A percentile compares a stretch with the other conserved stretches of the same genome.
Conservation (phyloP, 2,888 invertebrate species). For the Loripinus fragilis region DNA sequence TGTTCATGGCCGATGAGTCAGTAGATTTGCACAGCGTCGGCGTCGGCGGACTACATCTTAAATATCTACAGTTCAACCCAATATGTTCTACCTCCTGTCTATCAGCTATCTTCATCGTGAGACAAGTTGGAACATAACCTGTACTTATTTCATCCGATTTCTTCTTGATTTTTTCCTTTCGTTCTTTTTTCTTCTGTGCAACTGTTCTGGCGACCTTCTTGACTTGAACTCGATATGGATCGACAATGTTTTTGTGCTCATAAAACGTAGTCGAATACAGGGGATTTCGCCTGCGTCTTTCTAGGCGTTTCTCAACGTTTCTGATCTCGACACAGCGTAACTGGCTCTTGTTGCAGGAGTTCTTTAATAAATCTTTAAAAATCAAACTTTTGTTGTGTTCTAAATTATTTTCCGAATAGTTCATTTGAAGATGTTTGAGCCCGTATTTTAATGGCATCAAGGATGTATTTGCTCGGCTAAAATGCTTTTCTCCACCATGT, state of each 20-base stretch:
- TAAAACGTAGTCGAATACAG: constrained; percentile 63
- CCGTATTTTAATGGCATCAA: constrained; percentile 63
- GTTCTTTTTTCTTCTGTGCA: constrained; percentile 68
- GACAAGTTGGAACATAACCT: constrained; percentile 66
- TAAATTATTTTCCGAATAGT: constrained; percentile 72
- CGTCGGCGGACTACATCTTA: constrained; percentile 42
- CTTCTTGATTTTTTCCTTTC: constrained; percentile 68
- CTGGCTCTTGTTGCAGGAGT: constrained; percentile 61
- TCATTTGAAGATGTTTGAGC: constrained; percentile 65
- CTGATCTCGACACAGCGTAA: constrained; percentile 60
- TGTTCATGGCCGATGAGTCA: background rate
- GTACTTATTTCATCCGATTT: constrained; percentile 67
- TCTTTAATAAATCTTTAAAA: constrained; percentile 69
- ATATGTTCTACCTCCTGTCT: constrained; percentile 65
- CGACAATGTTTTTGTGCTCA: constrained; percentile 57
- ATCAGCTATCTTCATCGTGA: constrained; percentile 58
- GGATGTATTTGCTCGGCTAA: constrained; percentile 65
- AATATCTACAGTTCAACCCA: constrained; percentile 61
- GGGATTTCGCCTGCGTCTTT: constrained; percentile 61
- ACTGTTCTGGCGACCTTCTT: constrained; percentile 62
- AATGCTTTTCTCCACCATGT: constrained; percentile 64
- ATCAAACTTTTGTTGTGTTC: constrained; percentile 70
- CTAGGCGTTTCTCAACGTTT: constrained; percentile 65
- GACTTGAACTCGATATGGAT: constrained; percentile 49
- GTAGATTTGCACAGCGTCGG: background rate